Conservation (phyloP, 2,888 invertebrate genomes). For the Pseudococcus longispinus region DNA sequence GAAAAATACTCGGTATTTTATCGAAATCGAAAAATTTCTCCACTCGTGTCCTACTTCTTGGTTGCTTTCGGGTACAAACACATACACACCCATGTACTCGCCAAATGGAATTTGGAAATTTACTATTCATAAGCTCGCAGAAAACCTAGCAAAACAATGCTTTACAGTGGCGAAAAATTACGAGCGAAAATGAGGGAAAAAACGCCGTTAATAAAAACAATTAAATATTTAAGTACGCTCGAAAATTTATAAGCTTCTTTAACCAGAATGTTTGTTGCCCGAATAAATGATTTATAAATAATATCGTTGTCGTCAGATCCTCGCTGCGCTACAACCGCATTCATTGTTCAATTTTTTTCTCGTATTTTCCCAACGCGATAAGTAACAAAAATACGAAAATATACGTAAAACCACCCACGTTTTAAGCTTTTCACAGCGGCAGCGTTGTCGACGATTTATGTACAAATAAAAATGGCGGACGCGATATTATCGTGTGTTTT, state of each 20-base stretch:
- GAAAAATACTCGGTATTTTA: not conserved
- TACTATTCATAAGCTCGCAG: slow-evolving; percentile 9
- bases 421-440: not conserved
- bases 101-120: not conserved
- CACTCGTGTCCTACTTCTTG: not conserved
- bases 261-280: not conserved
- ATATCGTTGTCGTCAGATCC: not conserved
- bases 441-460: not conserved
- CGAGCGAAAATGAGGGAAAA: not conserved
- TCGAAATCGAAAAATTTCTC: not conserved
- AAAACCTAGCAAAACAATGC: not conserved
- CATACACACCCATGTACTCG: not conserved
- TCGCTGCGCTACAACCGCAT: not conserved
- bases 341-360: not conserved
- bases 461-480: not conserved
- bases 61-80: not conserved
- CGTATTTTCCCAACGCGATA: not conserved
- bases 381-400: not conserved
- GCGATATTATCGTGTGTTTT: not conserved
- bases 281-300: slow-evolving; percentile 31
- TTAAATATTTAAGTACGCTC: slow-evolving; percentile 30
- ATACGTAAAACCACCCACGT: not conserved
- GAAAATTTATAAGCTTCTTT: slow-evolving; percentile 13
- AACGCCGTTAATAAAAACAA: slow-evolving; percentile 10
- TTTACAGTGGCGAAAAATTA: not conserved